phyloP scores from a whole-genome alignment of 1,140 invertebrate species.

The Hylyphantes graminicola region DNA sequence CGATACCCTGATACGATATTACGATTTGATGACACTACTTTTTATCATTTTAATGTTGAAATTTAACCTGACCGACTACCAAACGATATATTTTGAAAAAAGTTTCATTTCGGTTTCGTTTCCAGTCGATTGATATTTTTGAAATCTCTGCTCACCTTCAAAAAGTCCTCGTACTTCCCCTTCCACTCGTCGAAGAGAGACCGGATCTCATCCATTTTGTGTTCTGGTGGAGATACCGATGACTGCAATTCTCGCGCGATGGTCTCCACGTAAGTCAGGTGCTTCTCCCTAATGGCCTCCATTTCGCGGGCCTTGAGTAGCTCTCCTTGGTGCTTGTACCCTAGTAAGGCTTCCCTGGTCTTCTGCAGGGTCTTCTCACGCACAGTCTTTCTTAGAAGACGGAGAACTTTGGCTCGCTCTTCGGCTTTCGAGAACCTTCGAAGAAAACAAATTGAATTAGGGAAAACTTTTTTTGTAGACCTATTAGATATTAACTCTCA shows the following conservation, averaged over 20 bases:
- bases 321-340: constrained; percentile 18
- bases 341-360: constrained; percentile 13
- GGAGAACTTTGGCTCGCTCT: constrained; percentile 23
- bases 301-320: constrained; percentile 30
- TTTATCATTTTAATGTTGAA: too few species aligned
- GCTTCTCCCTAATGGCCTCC: constrained; percentile 16
- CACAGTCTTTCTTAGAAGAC: neutral
- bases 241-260: constrained; percentile 35
- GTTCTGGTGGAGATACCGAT: constrained; percentile 35
- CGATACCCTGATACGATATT: too few species aligned
- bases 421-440: constrained; percentile 4
- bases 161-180: constrained; percentile 18
- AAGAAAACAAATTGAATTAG: too few species aligned
- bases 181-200: constrained; percentile 33
- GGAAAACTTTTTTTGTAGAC: too few species aligned
- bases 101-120: too few species aligned
- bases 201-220: constrained; percentile 49
- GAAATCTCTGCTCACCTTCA: neutral
- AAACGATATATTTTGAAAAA: too few species aligned
- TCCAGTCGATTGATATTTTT: too few species aligned
- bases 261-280: constrained; percentile 35
- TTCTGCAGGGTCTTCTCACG: constrained; percentile 33
- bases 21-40: too few species aligned
- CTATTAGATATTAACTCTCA: too few species aligned
- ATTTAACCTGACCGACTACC: too few species aligned